Base-by-base conservation (phyloP, 2,113 vertebrate genomes). In the Struthio camelus region DNA sequence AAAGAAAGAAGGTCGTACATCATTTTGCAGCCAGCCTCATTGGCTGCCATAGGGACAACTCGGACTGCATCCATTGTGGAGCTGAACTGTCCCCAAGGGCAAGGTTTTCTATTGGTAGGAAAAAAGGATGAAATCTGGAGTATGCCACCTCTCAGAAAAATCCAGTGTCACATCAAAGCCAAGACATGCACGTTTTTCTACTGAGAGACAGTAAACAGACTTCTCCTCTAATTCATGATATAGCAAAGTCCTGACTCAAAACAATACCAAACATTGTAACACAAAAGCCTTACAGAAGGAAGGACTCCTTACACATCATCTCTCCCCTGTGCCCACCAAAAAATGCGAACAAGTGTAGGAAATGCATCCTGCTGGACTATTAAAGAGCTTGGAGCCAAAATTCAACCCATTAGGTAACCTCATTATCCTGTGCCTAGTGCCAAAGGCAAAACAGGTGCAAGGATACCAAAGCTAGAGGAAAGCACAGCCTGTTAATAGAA, bases 381-480 rank as follows among this genome's bases (percentile, higher is more conserved):
- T 91, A 93, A 84, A 89, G 83, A 80, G 77, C 51, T 87, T 4
- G 54, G 66, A 94, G 92, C 89, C 90, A 94, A 83, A 73, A 96
- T 89, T 91, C 81, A 96, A 90, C 87, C 90, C 66, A 92, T 96
- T 89, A 94, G 87, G 84, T 91, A 93, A 93, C 87, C 93, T 97
- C 92, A 96, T 97, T 96, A 97, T 80, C 88, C 93, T 59, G 24
- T 75, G 89, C 90, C 40, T 42, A 94, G 69, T 75, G 97, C 97
- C 95, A 96, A 95, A 91, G 97, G 97, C 97, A 94, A 98, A 98
- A 96, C 97, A 98, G 97, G 96, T 98, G 96, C 27, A 53, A 90
- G 71, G 91, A 90, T 91, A 89, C 54, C 87, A 80, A 94, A 93
- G 84, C 65, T 61, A 67, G 73, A 86, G 89, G 88, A 86, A 97